Evolutionary conservation across 2,797 vertebrate species (phyloP), one percentile per base, ranked within the genome.

Genomic region (Galagoides demidoff): DNA sequence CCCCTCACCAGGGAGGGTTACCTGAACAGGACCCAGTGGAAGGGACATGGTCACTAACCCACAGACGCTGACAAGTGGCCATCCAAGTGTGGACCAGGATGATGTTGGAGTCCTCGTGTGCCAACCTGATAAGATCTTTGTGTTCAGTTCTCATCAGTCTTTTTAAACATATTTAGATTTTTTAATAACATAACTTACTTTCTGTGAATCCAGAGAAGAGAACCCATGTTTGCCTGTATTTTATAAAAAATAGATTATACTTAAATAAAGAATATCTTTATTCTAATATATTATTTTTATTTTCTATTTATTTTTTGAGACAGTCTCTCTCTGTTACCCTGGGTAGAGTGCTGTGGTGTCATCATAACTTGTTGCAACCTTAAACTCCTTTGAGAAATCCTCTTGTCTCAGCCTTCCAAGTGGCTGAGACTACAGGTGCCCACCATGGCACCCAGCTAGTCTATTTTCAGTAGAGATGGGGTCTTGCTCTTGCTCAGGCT

Each of bases 201-300:
- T 37, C 77, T 23, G 7, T 71, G n/a, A 79, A 43, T 61, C 34
- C 49, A 68, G 64, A 74, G 34, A 90, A 71, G 64, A 66, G 64
- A n/a, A 66, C n/a, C 7, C 64, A n/a, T n/a, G 64, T 43, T 88
- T 95, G 49, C 52, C 71, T 52, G 49, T 52, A 52, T n/a, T 66
- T 34, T 34, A 78, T 61, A 23, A 83, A 94, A 70, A 94, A 61
- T 63, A 43, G 19, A 61, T 64, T 52, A 55, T 23, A 52, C 29
- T 81, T 37, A 85, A n/a, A 59, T 82, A 37, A 94, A 45, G 45
- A 57, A 11, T 89, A 73, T 86, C 43, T 84, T 90, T 86, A 82
- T 63, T 61, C 57, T 87, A n/a, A 81, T 1, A 45, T 73, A 25
- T 16, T 29, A 23, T 52, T 52, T 52, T 52, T 52, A 52, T 52